Conservation (phyloP, 2,797 vertebrate genomes). For the Ctenochaetus hawaiiensis region DNA sequence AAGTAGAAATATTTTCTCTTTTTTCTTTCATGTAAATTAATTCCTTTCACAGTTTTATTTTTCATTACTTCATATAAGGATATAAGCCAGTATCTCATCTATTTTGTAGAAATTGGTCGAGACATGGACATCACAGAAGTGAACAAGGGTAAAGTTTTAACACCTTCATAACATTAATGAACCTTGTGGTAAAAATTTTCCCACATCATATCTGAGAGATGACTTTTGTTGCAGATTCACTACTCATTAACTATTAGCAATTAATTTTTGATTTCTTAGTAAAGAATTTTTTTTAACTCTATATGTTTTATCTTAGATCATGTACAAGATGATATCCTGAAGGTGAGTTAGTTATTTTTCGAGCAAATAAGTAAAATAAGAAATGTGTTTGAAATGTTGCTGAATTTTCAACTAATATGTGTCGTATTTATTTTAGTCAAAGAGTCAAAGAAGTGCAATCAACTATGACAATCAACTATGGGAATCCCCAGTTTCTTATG, state of each 20-base stretch:
- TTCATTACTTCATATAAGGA: too few relatives aligned
- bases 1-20: background rate
- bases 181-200: background rate
- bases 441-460: constrained; percentile 22
- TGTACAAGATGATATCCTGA: constrained; percentile 52
- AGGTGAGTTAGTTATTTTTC: constrained; percentile 26
- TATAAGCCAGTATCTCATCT: background rate
- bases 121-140: constrained; percentile 10
- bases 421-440: background rate
- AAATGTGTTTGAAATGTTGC: background rate
- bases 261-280: constrained; percentile 8
- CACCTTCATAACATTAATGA: background rate
- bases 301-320: constrained; percentile 1
- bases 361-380: background rate
- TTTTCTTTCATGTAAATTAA: accelerated
- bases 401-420: background rate
- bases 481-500: constrained; percentile 56
- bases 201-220: background rate
- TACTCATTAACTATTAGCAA: background rate
- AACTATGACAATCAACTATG: background rate
- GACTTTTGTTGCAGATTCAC: background rate
- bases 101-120: constrained; percentile 47
- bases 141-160: constrained; percentile 63
- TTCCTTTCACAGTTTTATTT: background rate
- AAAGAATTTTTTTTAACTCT: background rate